These are phyloP conservation scores for Acrobasis repandana DNA, from an alignment of 2,888 invertebrate genomes.

Conservation along the genomic window DNA sequence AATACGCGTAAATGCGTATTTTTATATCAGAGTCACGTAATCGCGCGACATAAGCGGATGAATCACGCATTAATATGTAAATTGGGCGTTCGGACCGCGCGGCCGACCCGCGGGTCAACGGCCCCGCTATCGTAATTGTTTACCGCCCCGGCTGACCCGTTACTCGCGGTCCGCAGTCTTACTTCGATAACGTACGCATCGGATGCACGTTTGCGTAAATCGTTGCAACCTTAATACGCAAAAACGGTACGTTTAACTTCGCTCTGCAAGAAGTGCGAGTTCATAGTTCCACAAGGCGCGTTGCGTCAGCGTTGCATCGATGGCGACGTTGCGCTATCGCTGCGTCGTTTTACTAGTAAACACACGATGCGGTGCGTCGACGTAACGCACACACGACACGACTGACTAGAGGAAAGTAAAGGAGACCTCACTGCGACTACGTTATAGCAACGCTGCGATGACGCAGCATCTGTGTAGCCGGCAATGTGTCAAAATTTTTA, in stretches of 20 bases:
- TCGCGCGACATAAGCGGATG: constrained; percentile 18
- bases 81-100: constrained; percentile 26
- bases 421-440: no score
- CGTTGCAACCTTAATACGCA: constrained; percentile 60
- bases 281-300: no score
- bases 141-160: constrained; percentile 65
- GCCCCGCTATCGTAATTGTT: constrained; percentile 68
- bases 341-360: no score
- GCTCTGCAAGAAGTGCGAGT: neutral
- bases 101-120: constrained; percentile 25
- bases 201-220: constrained; percentile 57
- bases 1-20: constrained; percentile 15
- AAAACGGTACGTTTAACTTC: constrained; percentile 49
- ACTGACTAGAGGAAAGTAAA: no score
- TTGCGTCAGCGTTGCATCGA: no score
- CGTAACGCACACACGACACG: no score
- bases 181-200: constrained; percentile 44
- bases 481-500: no score
- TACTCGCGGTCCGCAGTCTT: constrained; percentile 31
- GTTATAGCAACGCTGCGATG: no score
- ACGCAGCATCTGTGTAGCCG: no score
- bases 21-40: constrained; percentile 14
- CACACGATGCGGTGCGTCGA: no score
- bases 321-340: no score
- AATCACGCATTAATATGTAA: constrained; percentile 21